Evolutionary conservation across 2,113 vertebrate genomes (phyloP).

Genomic region (Eubucco bourcierii): DNA sequence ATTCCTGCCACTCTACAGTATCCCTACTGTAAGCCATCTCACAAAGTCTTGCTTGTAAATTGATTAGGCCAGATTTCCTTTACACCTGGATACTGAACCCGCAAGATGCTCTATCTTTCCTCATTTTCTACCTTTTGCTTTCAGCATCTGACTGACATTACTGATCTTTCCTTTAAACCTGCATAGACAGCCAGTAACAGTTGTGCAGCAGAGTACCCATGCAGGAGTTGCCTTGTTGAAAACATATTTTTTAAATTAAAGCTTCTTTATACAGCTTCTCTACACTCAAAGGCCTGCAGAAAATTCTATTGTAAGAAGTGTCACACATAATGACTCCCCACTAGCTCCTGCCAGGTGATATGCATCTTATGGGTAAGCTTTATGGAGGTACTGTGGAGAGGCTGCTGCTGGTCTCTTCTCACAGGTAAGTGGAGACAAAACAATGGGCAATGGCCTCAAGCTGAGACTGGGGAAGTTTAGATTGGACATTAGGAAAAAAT

Average conservation of each 20-base stretch:
- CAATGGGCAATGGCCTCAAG: no score
- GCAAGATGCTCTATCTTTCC: background rate
- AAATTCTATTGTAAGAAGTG: background rate
- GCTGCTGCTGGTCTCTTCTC: no score
- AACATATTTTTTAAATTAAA: background rate
- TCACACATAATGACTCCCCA: background rate
- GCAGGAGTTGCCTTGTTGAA: background rate
- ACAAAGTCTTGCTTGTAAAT: background rate
- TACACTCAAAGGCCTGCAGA: background rate
- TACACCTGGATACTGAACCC: background rate
- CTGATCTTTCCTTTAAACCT: background rate
- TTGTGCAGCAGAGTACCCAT: background rate
- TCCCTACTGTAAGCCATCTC: background rate
- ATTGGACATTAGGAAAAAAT: no score
- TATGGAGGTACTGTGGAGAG: no score
- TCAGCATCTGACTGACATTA: background rate
- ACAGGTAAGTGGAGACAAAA: no score
- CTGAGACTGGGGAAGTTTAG: no score
- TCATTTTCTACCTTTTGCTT: background rate
- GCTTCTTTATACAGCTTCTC: background rate
- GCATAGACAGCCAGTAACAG: background rate
- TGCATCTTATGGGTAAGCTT: background rate
- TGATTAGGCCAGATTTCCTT: background rate
- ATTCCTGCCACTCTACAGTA: background rate
- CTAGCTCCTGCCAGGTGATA: background rate